A percentile compares a stretch with the other conserved stretches of the same genome.
These are phyloP conservation scores for Drosophila suboccidentalis DNA, from an alignment of 2,888 invertebrate genomes.

Conservation along the genomic window DNA sequence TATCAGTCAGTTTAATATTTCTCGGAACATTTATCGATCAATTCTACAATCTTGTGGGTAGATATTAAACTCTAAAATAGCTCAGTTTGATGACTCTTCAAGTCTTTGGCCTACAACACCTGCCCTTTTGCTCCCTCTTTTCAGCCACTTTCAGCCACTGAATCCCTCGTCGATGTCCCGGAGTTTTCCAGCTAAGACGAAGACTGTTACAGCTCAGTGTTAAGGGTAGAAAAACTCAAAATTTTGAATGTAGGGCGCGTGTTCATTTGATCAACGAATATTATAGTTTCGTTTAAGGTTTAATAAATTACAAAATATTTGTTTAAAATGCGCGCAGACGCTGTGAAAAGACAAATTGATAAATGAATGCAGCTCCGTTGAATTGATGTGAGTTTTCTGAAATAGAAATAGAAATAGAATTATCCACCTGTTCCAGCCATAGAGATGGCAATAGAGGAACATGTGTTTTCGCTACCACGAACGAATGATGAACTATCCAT, in stretches of 20 bases:
- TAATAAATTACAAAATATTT: constrained; percentile 60
- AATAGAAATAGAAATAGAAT: constrained; percentile 39
- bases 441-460: constrained; percentile 42
- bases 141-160: not conserved
- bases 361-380: constrained; percentile 60
- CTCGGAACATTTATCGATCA: not conserved
- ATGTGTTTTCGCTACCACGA: constrained; percentile 46
- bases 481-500: constrained; percentile 45
- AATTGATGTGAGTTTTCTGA: constrained; percentile 62
- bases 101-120: constrained; percentile 48
- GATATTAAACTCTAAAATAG: not conserved
- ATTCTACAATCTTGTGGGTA: not conserved
- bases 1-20: not conserved
- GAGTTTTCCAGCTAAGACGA: constrained; percentile 60
- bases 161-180: constrained; percentile 40
- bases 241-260: constrained; percentile 30
- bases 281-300: constrained; percentile 32
- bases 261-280: constrained; percentile 43
- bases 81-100: constrained; percentile 41
- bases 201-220: constrained; percentile 40
- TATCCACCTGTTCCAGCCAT: constrained; percentile 56
- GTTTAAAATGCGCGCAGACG: constrained; percentile 54
- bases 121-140: constrained; percentile 36
- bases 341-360: constrained; percentile 69
- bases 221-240: constrained; percentile 11